These are phyloP conservation scores for Atherinosoma microstoma DNA, from an alignment of 2,797 vertebrate genomes.

Conservation along the genomic window DNA sequence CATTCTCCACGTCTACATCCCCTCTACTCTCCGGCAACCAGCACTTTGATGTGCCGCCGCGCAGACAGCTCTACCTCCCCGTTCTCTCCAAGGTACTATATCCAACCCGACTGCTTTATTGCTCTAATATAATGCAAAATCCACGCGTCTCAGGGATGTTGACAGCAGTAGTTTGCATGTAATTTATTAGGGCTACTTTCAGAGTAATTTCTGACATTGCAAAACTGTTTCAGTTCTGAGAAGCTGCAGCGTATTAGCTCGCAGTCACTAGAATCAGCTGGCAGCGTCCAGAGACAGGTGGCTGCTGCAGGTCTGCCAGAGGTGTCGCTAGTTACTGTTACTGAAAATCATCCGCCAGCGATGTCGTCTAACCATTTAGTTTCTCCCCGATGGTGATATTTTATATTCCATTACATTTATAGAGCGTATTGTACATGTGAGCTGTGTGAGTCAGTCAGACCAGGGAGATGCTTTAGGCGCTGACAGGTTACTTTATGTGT, in stretches of 20 bases:
- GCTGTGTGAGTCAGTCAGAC: not conserved
- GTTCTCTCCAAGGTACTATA: slow-evolving; percentile 92
- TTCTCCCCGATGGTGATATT: not conserved
- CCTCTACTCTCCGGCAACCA: slow-evolving; percentile 87
- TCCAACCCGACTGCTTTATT: not conserved
- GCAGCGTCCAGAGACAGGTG: slow-evolving; percentile 55
- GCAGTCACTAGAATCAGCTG: slow-evolving; percentile 54
- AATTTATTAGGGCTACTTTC: not conserved
- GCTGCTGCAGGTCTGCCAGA: slow-evolving; percentile 45
- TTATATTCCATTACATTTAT: not conserved
- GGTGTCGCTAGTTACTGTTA: slow-evolving; percentile 27
- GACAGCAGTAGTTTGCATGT: not conserved
- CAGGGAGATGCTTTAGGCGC: not conserved
- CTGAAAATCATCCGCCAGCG: slow-evolving; percentile 38
- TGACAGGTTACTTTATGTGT: slow-evolving; percentile 49
- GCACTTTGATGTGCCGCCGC: slow-evolving; percentile 88
- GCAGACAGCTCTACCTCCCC: slow-evolving; percentile 94
- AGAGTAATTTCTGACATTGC: not conserved
- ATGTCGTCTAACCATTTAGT: slow-evolving; percentile 17
- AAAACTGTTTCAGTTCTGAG: slow-evolving; percentile 20
- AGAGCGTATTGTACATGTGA: not conserved
- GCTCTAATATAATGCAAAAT: not conserved
- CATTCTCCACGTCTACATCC: slow-evolving; percentile 93
- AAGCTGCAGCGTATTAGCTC: slow-evolving; percentile 20
- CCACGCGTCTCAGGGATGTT: not conserved